phyloP scores from a whole-genome alignment of 2,113 vertebrate genomes.

The Peromyscus leucopus region DNA sequence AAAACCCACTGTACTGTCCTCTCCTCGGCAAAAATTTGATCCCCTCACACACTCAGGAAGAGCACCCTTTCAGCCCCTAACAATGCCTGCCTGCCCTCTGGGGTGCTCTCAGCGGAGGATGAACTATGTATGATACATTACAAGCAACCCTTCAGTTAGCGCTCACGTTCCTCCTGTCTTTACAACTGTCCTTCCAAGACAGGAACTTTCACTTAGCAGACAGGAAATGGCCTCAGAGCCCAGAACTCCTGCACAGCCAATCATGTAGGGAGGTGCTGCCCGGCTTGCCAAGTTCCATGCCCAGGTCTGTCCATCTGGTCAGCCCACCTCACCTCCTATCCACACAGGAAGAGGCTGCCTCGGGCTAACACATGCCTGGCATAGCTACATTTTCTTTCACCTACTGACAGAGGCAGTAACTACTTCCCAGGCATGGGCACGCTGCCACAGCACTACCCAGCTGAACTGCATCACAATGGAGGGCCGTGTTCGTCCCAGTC shows the following conservation, averaged over 20 bases:
- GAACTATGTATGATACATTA: neutral
- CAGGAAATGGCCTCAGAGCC: neutral
- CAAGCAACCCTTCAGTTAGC: neutral
- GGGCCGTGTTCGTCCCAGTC: neutral
- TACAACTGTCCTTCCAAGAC: neutral
- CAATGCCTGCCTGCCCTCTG: neutral
- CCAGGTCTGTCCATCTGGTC: neutral
- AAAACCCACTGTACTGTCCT: neutral
- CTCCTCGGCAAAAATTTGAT: neutral
- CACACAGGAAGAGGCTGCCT: neutral
- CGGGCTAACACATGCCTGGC: neutral
- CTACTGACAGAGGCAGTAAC: too few species aligned
- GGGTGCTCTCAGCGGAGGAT: neutral
- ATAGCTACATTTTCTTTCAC: neutral
- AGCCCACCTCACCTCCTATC: neutral
- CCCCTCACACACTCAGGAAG: rapidly evolving
- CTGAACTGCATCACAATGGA: rapidly evolving
- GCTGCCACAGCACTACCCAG: neutral
- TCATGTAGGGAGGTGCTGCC: neutral
- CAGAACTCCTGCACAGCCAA: neutral
- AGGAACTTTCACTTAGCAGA: neutral
- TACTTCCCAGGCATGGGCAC: neutral
- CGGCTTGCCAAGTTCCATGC: neutral
- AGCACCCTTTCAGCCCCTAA: neutral
- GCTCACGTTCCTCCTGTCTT: neutral